These are phyloP conservation scores for Hemithea aestivaria DNA, from an alignment of 2,888 invertebrate species.

Conservation along the genomic window DNA sequence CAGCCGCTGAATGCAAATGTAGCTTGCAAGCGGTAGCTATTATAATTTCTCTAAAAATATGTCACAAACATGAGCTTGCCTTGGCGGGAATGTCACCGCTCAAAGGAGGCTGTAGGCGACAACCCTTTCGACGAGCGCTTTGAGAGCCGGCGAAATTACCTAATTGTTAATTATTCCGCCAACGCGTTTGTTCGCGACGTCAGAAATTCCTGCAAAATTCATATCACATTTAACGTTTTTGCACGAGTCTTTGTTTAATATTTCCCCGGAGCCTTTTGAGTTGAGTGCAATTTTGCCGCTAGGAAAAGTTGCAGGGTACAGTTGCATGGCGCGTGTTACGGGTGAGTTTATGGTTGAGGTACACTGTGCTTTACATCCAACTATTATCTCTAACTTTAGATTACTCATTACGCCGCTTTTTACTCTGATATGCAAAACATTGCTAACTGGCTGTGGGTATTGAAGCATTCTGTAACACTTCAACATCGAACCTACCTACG, in stretches of 20 bases:
- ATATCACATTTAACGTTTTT: slow-evolving; percentile 19
- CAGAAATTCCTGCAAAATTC: slow-evolving; percentile 11
- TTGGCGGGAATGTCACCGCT: slow-evolving; percentile 19
- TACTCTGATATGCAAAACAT: no score
- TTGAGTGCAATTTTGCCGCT: no score
- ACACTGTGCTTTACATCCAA: no score
- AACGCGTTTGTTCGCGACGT: slow-evolving; percentile 26
- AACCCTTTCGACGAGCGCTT: slow-evolving; percentile 33
- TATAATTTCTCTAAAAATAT: slow-evolving; percentile 18
- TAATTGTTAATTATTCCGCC: slow-evolving; percentile 46
- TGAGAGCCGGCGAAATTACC: slow-evolving; percentile 35
- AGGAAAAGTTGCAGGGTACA: no score
- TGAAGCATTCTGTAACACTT: no score
- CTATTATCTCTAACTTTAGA: no score
- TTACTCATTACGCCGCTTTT: no score
- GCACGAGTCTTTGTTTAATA: slow-evolving; percentile 7
- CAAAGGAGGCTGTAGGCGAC: slow-evolving; percentile 32
- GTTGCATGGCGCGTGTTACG: no score
- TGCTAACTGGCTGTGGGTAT: no score
- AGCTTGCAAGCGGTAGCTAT: no score
- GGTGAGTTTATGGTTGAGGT: no score
- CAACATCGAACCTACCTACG: no score
- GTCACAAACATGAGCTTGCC: slow-evolving; percentile 18
- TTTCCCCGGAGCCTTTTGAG: neutral
- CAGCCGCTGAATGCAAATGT: neutral